Evolutionary conservation across 2,797 vertebrate genomes (phyloP), one percentile per base, ranked within the genome.

Genomic region (Astyanax mexicanus): DNA sequence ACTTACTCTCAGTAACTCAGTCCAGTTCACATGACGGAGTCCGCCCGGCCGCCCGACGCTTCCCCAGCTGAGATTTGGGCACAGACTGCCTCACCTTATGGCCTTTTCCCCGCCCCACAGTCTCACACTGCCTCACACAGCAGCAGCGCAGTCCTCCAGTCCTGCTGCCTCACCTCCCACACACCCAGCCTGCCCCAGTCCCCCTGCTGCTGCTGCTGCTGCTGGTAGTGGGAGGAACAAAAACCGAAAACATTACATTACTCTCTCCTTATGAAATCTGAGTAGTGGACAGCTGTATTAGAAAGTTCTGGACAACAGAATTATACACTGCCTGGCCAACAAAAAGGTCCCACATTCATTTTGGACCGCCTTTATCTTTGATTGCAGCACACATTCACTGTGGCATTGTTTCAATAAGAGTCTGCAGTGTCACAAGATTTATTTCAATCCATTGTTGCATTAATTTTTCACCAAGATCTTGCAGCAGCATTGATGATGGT

Each of bases 21-120:
- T 49, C 42, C 6, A 11, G 6, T 0, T 8, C n/a, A 1, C 42
- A 45, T 17, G 15, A 8, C 64, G 29, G 23, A 8, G 3, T n/a
- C n/a, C 12, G 0, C 1, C 29, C 1, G 52, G 12, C 13, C 42
- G 8, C 1, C 44, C 35, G 8, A 6, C 6, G 2, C 5, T 38
- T 44, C 61, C n/a, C n/a, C 51, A 57, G 49, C 75, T 57, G 42
- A n/a, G 45, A 10, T n/a, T 19, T 0, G 61, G 54, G 57, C 23
- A n/a, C 2, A 60, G 32, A 3, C 62, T 42, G 42, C 49, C 70
- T 78, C 77, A 78, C 77, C 77, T 78, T 73, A 68, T 73, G 61
- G n/a, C 17, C 2, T 17, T 42, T 9, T 4, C 42, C 54, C 23
- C 76, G 62, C 76, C 76, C 76, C 27, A 1, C 35, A 3, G 3